These are phyloP conservation scores for Macrochelys suwanniensis DNA, from an alignment of 2,797 vertebrate genomes.

Conservation along the genomic window DNA sequence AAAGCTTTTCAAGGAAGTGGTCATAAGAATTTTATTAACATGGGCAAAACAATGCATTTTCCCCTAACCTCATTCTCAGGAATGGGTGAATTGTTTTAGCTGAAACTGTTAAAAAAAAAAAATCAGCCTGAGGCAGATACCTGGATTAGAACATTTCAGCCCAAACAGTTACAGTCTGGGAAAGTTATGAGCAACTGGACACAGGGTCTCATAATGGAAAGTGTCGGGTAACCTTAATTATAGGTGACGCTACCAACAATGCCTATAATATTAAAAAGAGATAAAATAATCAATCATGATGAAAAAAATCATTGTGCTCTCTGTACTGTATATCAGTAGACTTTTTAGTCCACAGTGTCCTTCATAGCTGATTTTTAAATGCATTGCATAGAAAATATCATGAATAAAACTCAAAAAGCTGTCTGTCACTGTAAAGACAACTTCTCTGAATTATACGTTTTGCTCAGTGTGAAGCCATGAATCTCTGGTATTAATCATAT, in stretches of 20 bases:
- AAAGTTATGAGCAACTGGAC: not conserved
- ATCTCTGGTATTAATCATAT: not conserved
- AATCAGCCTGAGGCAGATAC: not conserved
- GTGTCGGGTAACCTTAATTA: not conserved
- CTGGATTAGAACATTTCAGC: not conserved
- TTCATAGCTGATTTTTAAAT: not conserved
- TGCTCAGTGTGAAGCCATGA: not conserved
- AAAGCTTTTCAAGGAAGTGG: not conserved
- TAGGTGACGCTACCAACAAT: not conserved
- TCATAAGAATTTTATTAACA: not conserved
- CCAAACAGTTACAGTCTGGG: not conserved
- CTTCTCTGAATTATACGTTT: not conserved
- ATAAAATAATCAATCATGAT: fast-evolving
- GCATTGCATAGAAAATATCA: not conserved
- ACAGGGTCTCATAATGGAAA: not conserved
- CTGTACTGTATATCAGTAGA: not conserved
- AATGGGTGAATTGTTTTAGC: not conserved
- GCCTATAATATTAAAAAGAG: not conserved
- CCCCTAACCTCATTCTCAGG: not conserved
- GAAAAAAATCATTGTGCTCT: not conserved
- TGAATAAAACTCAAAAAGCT: not conserved
- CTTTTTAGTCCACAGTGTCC: not conserved
- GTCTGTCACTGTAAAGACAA: not conserved
- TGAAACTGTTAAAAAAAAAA: not conserved
- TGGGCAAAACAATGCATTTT: not conserved